Evolutionary conservation across 1,140 invertebrate species (phyloP).

Genomic region (Pseudomyrmex concolor): DNA sequence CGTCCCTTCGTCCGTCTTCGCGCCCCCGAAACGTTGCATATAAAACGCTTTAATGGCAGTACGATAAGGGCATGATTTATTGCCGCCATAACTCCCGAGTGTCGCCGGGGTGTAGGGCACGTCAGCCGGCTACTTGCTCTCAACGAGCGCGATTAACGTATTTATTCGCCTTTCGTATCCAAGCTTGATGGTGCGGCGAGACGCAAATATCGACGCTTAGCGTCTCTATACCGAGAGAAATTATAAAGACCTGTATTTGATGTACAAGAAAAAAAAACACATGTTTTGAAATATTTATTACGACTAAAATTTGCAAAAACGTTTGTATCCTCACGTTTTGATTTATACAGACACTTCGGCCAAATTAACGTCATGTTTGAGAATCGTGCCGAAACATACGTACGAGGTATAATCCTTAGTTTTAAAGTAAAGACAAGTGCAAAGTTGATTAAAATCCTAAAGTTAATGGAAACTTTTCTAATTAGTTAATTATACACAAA

Average conservation of each 20-base stretch:
- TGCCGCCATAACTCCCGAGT: slow-evolving; percentile 52
- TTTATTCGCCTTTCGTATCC: slow-evolving; percentile 47
- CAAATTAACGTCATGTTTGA: not conserved
- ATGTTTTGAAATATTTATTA: not conserved
- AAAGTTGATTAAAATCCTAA: not conserved
- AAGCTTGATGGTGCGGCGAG: not conserved
- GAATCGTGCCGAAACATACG: not conserved
- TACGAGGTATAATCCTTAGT: not conserved
- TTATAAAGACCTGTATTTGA: not conserved
- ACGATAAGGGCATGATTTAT: slow-evolving; percentile 65
- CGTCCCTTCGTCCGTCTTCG: slow-evolving; percentile 9
- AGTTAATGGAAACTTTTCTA: slow-evolving; percentile 8
- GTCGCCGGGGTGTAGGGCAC: slow-evolving; percentile 59
- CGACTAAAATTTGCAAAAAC: no score
- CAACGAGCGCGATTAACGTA: slow-evolving; percentile 61
- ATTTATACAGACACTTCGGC: no score
- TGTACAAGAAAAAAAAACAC: not conserved
- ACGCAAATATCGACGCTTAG: not conserved
- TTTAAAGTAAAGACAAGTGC: not conserved
- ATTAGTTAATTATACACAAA: slow-evolving; percentile 11
- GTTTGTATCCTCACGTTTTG: no score
- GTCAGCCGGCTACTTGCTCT: slow-evolving; percentile 62
- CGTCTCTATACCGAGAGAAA: slow-evolving; percentile 9
- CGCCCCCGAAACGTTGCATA: slow-evolving; percentile 44
- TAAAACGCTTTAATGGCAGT: slow-evolving; percentile 61